Conservation (phyloP, 2,888 invertebrate genomes). For the Drosophila demipolita region DNA sequence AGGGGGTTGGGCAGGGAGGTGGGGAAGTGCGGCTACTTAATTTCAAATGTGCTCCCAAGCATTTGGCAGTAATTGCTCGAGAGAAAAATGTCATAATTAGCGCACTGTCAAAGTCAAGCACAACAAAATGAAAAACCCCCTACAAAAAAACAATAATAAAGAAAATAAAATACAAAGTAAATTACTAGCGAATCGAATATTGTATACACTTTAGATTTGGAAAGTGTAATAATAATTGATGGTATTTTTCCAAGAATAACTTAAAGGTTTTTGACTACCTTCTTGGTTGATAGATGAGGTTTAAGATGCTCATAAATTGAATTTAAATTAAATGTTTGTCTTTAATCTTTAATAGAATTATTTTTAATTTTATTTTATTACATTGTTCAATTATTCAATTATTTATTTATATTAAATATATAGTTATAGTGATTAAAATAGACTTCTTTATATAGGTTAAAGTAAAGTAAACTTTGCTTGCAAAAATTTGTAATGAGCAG, state of each 20-base stretch:
- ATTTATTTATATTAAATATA: neutral
- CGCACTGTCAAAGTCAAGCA: constrained; percentile 50
- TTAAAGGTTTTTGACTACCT: neutral
- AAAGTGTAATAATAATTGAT: neutral
- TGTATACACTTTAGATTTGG: neutral
- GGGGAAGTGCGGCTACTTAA: constrained; percentile 57
- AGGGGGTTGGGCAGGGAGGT: neutral
- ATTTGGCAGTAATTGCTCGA: constrained; percentile 78
- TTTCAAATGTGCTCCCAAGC: constrained; percentile 65
- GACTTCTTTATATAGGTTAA: neutral
- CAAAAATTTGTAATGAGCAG: neutral
- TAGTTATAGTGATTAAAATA: neutral
- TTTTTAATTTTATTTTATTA: too few relatives aligned
- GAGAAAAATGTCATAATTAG: constrained; percentile 71
- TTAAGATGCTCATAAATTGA: rapidly evolving
- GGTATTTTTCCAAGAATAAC: neutral
- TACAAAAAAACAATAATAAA: constrained; percentile 3
- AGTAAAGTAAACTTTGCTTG: neutral
- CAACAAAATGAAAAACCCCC: constrained; percentile 14
- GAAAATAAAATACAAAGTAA: neutral
- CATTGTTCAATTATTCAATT: neutral
- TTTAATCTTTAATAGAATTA: too few relatives aligned
- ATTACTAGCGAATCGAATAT: neutral
- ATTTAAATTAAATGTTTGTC: neutral
- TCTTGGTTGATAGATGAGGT: neutral